phyloP scores from a whole-genome alignment of 2,797 vertebrate genomes.

The Gallirallus australis region DNA sequence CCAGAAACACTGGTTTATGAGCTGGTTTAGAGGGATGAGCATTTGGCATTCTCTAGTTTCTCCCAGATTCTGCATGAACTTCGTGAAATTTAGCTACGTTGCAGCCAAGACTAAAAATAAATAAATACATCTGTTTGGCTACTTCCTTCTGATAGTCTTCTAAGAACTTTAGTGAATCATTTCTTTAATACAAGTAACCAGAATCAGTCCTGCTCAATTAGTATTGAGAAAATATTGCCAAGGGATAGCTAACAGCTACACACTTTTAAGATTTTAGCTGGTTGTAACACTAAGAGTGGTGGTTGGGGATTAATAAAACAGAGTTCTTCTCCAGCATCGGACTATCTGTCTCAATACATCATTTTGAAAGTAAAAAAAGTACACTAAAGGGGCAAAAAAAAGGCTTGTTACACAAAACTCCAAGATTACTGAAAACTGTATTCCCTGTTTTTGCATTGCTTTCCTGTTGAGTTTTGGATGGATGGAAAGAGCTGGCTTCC shows the following conservation, averaged over 20 bases:
- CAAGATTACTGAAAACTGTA: background rate
- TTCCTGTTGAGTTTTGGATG: background rate
- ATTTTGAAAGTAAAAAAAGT: background rate
- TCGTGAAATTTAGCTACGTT: background rate
- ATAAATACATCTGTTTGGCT: background rate
- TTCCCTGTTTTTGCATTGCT: background rate
- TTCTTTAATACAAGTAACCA: background rate
- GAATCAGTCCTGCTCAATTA: background rate
- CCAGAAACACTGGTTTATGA: background rate
- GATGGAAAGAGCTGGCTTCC: background rate
- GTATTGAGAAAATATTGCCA: background rate
- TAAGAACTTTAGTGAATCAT: background rate
- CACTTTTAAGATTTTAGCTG: background rate
- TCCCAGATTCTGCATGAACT: background rate
- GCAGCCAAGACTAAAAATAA: conserved; percentile 25
- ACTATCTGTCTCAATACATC: background rate
- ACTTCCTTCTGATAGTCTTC: background rate
- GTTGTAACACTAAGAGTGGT: background rate
- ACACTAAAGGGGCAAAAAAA: background rate
- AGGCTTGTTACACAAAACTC: background rate
- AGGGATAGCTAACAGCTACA: background rate
- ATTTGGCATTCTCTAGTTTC: background rate
- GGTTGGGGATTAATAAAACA: background rate
- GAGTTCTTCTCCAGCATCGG: background rate
- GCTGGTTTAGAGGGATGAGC: background rate